Evolutionary conservation across 1,140 invertebrate genomes (phyloP).

Genomic region (Anadara kagoshimensis): DNA sequence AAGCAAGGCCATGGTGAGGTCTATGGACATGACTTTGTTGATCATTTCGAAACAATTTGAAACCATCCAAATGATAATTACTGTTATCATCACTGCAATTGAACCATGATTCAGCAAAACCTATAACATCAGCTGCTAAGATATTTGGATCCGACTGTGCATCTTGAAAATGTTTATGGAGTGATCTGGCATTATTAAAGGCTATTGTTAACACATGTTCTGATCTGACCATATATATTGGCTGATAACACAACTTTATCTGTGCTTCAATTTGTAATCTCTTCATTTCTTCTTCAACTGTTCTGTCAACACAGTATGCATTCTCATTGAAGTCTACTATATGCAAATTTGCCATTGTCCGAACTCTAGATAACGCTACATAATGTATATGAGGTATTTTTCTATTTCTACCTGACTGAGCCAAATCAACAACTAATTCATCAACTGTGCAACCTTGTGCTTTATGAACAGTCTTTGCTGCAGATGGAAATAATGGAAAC

Average conservation of each 20-base stretch:
- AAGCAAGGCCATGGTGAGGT: conserved; percentile 27
- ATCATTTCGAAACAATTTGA: conserved; percentile 14
- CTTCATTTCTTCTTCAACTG: conserved; percentile 22
- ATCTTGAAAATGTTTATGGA: conserved; percentile 20
- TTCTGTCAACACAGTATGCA: conserved; percentile 2
- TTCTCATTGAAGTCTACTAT: conserved; percentile 27
- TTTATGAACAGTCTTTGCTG: conserved; percentile 31
- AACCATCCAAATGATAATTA: conserved; percentile 3
- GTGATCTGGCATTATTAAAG: conserved; percentile 31
- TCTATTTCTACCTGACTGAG: background rate
- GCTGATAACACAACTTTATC: conserved; percentile 3
- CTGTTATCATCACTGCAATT: conserved; percentile 1
- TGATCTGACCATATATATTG: background rate
- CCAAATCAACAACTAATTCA: conserved; percentile 26
- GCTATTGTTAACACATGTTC: conserved; percentile 11
- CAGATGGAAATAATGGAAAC: conserved; percentile 27
- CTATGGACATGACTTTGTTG: background rate
- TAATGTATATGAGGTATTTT: conserved; percentile 34
- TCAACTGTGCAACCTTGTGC: conserved; percentile 34
- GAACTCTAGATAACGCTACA: conserved; percentile 32
- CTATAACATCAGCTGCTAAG: conserved; percentile 19
- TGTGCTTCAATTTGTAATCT: conserved; percentile 14
- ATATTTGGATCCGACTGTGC: conserved; percentile 19
- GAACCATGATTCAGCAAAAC: conserved; percentile 24
- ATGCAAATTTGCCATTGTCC: conserved; percentile 6